Conservation (phyloP, 37 sponge, comb jelly and placozoan genomes). For the Ephydatia muelleri region DNA sequence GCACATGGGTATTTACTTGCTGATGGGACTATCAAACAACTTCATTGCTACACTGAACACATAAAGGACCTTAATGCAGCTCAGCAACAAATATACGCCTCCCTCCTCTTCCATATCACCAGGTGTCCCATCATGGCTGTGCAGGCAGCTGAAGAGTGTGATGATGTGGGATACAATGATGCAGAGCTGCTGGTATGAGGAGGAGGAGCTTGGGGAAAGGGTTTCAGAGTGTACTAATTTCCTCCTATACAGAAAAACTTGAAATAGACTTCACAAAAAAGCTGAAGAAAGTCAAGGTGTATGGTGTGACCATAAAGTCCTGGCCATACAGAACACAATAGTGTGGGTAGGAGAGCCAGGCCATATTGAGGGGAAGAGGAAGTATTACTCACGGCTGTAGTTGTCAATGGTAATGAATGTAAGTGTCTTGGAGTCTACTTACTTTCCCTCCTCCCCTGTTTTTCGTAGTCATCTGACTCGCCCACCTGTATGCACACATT, state of each 20-base stretch:
- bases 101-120: neutral
- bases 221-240: too few species aligned
- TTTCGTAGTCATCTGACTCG: neutral
- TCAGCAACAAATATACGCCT: too few species aligned
- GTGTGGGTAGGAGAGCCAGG: conserved; percentile 70
- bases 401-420: conserved; percentile 57
- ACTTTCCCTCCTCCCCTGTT: too few species aligned
- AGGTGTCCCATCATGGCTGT: conserved; percentile 81
- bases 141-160: conserved; percentile 56
- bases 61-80: too few species aligned
- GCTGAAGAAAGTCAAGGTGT: conserved; percentile 61
- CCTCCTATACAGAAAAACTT: neutral
- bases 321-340: conserved; percentile 36
- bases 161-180: conserved; percentile 38
- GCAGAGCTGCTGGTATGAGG: conserved; percentile 1
- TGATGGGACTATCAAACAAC: too few species aligned
- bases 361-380: conserved; percentile 30
- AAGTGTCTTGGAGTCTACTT: too few species aligned
- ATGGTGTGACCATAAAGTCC: too few species aligned
- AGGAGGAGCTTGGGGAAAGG: too few species aligned
- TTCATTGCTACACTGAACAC: too few species aligned
- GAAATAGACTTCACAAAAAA: conserved; percentile 34
- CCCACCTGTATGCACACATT: too few species aligned
- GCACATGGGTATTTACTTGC: too few species aligned
- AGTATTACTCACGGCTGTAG: conserved; percentile 52